These are phyloP conservation scores for Pseudopleuronectes americanus DNA, from an alignment of 2,797 vertebrate genomes.

Conservation along the genomic window DNA sequence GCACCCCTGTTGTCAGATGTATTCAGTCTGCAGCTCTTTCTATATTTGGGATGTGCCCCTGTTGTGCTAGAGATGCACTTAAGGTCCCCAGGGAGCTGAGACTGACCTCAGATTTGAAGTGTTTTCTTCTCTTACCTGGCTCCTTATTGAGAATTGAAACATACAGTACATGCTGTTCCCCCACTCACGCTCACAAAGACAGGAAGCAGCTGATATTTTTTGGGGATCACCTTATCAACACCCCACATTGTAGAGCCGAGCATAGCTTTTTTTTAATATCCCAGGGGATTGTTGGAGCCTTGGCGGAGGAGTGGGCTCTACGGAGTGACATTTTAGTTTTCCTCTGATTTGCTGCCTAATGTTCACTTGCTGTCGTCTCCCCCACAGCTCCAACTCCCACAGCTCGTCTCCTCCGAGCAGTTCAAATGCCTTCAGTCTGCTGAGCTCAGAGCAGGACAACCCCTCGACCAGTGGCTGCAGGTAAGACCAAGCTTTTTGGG, in stretches of 20 bases:
- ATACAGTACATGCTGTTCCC: background rate
- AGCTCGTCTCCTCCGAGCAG: conserved; percentile 85
- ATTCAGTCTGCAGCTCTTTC: background rate
- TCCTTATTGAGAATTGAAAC: conserved; percentile 24
- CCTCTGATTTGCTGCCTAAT: background rate
- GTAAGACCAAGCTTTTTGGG: conserved; percentile 69
- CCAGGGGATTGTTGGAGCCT: too few relatives aligned
- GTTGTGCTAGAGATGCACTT: conserved; percentile 2
- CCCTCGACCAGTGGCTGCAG: conserved; percentile 93
- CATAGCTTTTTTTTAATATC: background rate
- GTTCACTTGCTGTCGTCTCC: conserved; percentile 1
- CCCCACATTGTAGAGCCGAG: conserved; percentile 4
- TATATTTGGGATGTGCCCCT: background rate
- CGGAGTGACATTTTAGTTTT: background rate
- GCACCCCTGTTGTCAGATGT: too few relatives aligned
- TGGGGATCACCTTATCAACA: conserved; percentile 12
- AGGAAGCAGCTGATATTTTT: conserved; percentile 25
- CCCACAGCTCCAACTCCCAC: conserved; percentile 83
- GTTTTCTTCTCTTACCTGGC: conserved; percentile 16
- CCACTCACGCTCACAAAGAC: conserved; percentile 24
- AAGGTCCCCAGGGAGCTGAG: conserved; percentile 12
- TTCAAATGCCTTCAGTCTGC: conserved; percentile 89
- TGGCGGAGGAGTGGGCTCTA: too few relatives aligned
- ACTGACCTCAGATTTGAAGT: conserved; percentile 21
- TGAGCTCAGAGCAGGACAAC: conserved; percentile 91